Evolutionary conservation across 2,888 invertebrate genomes (phyloP).

Genomic region (Ichneumon xanthorius): DNA sequence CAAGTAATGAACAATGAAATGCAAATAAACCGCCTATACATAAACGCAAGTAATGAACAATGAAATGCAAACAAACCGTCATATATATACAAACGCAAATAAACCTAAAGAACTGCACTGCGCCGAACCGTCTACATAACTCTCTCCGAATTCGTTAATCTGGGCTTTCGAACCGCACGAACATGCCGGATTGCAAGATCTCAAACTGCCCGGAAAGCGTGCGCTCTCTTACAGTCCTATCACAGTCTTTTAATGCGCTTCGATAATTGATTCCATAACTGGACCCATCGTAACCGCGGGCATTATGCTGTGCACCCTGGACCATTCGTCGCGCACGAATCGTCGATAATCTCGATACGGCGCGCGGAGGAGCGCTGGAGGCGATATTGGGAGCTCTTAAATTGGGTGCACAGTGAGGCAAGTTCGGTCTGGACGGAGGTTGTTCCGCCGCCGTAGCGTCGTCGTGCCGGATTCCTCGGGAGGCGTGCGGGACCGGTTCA

Average conservation of each 20-base stretch:
- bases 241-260: constrained; percentile 32
- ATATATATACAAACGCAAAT: no score
- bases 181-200: constrained; percentile 17
- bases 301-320: neutral
- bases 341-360: constrained; percentile 25
- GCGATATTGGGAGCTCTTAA: constrained; percentile 35
- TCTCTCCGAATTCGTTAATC: constrained; percentile 25
- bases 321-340: constrained; percentile 28
- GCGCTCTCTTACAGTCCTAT: neutral
- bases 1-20: no score
- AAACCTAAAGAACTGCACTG: neutral
- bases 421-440: constrained; percentile 14
- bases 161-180: constrained; percentile 12
- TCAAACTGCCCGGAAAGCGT: neutral
- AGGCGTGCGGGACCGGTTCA: constrained; percentile 77
- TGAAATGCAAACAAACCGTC: no score
- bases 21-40: no score
- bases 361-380: constrained; percentile 29
- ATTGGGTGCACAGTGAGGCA: constrained; percentile 43
- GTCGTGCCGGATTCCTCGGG: constrained; percentile 73
- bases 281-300: neutral
- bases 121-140: neutral
- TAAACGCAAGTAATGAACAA: no score
- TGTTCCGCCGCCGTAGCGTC: neutral
- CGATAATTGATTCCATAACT: constrained; percentile 48